Conservation (phyloP, 2,888 invertebrate species). For the Melipona bicolor region DNA sequence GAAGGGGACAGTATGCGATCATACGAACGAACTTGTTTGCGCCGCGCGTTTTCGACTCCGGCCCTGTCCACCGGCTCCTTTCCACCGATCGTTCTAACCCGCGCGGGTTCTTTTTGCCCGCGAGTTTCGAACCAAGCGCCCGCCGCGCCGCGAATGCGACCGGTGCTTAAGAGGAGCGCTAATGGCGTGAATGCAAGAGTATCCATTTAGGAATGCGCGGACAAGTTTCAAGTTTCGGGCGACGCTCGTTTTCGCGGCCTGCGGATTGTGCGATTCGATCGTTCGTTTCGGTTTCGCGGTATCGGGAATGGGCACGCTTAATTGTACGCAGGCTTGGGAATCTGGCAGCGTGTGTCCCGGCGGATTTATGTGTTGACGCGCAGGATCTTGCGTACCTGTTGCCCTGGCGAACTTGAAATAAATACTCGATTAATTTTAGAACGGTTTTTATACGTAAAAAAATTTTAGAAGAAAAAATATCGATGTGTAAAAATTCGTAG, state of each 20-base stretch:
- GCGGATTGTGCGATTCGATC: constrained; percentile 9
- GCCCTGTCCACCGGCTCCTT: constrained; percentile 40
- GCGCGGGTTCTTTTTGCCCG: constrained; percentile 72
- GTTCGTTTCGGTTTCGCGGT: constrained; percentile 17
- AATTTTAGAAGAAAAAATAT: no score
- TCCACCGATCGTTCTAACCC: constrained; percentile 50
- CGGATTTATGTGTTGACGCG: neutral
- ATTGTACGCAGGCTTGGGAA: neutral
- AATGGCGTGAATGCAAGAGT: constrained; percentile 77
- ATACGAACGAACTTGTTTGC: constrained; percentile 64
- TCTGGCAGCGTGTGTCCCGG: neutral
- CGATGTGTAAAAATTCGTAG: no score
- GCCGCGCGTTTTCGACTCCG: constrained; percentile 55
- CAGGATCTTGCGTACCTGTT: no score
- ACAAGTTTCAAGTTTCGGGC: constrained; percentile 51
- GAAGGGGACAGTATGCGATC: constrained; percentile 55
- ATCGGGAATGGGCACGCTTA: constrained; percentile 17
- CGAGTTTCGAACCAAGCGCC: constrained; percentile 65
- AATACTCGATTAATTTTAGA: no score
- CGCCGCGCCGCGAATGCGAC: constrained; percentile 67
- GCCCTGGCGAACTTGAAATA: no score
- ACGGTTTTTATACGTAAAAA: no score
- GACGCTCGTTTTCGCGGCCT: constrained; percentile 27
- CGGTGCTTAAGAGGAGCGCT: constrained; percentile 73
- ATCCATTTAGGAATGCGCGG: constrained; percentile 58